Percentiles rank a stretch among this genome's conserved stretches.
Conservation (phyloP, 2,113 vertebrate genomes). For the Cyphomyrus plagiostoma region DNA sequence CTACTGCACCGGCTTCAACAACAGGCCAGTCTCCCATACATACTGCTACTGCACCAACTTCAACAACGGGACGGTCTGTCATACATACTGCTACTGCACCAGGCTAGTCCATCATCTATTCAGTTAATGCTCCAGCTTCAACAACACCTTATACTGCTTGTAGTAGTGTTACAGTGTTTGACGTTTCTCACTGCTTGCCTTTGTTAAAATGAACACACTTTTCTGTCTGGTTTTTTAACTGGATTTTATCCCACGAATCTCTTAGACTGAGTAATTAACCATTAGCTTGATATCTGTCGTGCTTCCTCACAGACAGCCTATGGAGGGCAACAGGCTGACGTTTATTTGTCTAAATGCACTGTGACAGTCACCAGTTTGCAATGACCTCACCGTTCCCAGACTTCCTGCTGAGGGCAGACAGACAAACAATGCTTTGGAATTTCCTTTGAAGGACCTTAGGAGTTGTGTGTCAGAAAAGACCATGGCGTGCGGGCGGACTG, state of each 20-base stretch:
- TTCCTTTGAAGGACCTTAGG: neutral
- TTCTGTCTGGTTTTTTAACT: neutral
- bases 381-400: neutral
- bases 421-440: neutral
- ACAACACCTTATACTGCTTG: neutral
- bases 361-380: neutral
- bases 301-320: neutral
- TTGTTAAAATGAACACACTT: neutral
- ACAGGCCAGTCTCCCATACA: neutral
- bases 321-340: neutral
- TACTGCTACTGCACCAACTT: neutral
- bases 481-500: neutral
- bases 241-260: neutral
- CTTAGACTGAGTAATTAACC: neutral
- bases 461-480: neutral
- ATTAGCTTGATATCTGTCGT: neutral
- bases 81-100: neutral
- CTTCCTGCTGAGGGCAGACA: neutral
- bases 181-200: neutral
- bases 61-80: neutral
- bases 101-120: neutral
- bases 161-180: neutral
- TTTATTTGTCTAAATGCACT: neutral
- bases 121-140: neutral
- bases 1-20: too few relatives aligned